phyloP scores from a whole-genome alignment of 2,797 vertebrate genomes.

The Aldrovandia affinis region DNA sequence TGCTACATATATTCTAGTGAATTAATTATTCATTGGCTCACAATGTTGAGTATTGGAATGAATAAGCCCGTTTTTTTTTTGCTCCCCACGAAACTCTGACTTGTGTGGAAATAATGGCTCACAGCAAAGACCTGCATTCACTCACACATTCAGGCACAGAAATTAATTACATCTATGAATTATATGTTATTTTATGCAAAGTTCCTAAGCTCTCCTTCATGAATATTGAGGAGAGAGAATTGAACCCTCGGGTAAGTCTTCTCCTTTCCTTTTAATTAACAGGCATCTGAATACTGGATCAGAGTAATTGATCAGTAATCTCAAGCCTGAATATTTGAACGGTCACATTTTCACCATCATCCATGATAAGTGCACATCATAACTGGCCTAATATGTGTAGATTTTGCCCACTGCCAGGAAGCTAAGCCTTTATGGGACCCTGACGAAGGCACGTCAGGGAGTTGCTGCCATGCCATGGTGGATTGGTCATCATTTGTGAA shows the following conservation, averaged over 20 bases:
- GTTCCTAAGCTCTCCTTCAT: neutral
- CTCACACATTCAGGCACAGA: neutral
- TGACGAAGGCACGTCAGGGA: neutral
- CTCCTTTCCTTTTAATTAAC: neutral
- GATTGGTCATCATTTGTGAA: conserved; percentile 16
- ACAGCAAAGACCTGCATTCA: neutral
- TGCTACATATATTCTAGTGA: neutral
- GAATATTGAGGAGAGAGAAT: conserved; percentile 4
- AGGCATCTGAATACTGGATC: neutral
- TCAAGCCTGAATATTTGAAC: neutral
- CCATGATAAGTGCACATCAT: neutral
- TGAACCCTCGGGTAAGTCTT: neutral
- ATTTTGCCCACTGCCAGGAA: neutral
- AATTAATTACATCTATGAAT: conserved; percentile 11
- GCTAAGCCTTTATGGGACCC: neutral
- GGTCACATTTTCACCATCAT: neutral
- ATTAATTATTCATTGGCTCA: neutral
- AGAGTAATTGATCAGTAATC: neutral
- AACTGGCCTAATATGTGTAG: neutral
- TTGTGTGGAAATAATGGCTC: neutral
- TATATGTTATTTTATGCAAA: conserved; percentile 10
- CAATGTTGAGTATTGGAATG: neutral
- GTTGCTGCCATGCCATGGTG: neutral
- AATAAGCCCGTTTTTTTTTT: neutral
- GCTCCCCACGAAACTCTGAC: neutral